Evolutionary conservation across 2,888 invertebrate genomes (phyloP).

Genomic region (Aethes cnicana): DNA sequence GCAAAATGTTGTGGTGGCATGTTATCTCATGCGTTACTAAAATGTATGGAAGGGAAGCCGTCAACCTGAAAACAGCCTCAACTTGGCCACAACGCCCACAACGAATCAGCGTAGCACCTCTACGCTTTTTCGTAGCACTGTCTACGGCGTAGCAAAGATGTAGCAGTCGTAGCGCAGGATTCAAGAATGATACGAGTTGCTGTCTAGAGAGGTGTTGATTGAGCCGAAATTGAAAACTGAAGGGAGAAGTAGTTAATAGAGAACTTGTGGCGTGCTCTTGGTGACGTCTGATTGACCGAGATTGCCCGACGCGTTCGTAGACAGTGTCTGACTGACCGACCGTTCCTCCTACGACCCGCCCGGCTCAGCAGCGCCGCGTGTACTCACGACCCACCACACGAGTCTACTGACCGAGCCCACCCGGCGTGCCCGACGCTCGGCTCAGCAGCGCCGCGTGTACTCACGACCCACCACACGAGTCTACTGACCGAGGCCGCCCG

Average conservation of each 20-base stretch:
- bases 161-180: too few relatives aligned
- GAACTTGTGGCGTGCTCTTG: neutral
- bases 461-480: neutral
- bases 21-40: too few relatives aligned
- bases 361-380: neutral
- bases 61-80: too few relatives aligned
- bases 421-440: neutral
- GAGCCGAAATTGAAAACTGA: too few relatives aligned
- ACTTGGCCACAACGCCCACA: too few relatives aligned
- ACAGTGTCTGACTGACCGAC: neutral
- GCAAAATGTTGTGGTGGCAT: too few relatives aligned
- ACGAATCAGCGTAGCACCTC: neutral
- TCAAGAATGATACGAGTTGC: too few relatives aligned
- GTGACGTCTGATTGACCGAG: neutral
- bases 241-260: too few relatives aligned
- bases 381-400: neutral
- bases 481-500: neutral
- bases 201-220: too few relatives aligned
- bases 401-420: neutral
- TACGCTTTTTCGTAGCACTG: neutral
- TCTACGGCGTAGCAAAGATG: constrained; percentile 1
- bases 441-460: neutral
- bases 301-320: too few relatives aligned
- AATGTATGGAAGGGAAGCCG: too few relatives aligned
- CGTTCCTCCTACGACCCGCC: neutral